phyloP scores from a whole-genome alignment of 2,888 invertebrate species.

The Lymantria monacha region DNA sequence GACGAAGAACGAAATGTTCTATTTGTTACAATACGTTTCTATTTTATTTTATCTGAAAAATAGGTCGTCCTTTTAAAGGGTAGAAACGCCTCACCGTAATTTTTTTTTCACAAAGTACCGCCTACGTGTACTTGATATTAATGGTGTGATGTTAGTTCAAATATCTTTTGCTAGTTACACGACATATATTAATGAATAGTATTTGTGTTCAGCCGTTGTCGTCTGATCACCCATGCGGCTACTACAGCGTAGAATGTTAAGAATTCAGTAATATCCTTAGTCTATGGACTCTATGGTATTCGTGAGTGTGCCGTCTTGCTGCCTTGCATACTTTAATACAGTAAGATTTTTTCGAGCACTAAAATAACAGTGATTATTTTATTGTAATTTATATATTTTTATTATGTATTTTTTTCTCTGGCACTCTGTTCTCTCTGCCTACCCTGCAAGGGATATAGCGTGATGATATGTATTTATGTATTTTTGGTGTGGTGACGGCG shows the following conservation, averaged over 20 bases:
- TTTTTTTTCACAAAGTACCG: conserved; percentile 63
- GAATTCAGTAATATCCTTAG: conserved; percentile 37
- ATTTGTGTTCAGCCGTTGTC: conserved; percentile 66
- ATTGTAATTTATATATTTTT: too few species aligned
- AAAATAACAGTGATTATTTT: too few species aligned
- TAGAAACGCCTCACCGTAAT: conserved; percentile 71
- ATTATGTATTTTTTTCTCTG: too few species aligned
- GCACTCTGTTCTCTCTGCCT: too few species aligned
- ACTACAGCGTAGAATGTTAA: conserved; percentile 28
- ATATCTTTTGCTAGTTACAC: conserved; percentile 66
- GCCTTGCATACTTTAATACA: conserved; percentile 1
- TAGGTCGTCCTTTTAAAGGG: conserved; percentile 73
- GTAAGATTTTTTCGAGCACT: too few species aligned
- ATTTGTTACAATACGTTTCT: conserved; percentile 47
- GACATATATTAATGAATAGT: conserved; percentile 74
- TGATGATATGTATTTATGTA: too few species aligned
- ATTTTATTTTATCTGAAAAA: conserved; percentile 54
- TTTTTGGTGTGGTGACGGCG: too few species aligned
- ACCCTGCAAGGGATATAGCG: too few species aligned
- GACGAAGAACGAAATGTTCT: conserved; percentile 31
- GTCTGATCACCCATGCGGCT: conserved; percentile 54
- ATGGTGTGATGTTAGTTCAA: conserved; percentile 79
- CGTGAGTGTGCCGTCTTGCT: conserved; percentile 20
- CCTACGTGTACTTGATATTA: conserved; percentile 77
- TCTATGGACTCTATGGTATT: conserved; percentile 20